These are phyloP conservation scores for Dinocampus coccinellae DNA, from an alignment of 2,888 invertebrate genomes.

Conservation along the genomic window DNA sequence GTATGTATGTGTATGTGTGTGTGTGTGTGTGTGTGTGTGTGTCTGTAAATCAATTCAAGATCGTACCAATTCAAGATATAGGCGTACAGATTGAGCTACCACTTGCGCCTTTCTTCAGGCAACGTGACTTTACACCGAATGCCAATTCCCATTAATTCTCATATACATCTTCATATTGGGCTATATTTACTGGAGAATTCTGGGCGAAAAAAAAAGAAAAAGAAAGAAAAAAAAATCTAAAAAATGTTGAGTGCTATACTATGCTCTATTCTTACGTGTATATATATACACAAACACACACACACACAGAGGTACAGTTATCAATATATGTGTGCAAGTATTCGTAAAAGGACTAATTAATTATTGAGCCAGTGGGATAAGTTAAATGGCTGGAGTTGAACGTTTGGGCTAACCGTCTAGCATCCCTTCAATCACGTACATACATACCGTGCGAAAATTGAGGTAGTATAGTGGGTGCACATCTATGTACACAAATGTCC, in stretches of 20 bases:
- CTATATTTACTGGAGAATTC: not conserved
- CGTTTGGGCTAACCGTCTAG: conserved; percentile 42
- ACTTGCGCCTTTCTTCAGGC: not conserved
- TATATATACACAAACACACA: not conserved
- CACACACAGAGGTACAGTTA: conserved; percentile 46
- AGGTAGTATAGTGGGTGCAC: too few species aligned
- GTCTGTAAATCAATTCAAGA: too few species aligned
- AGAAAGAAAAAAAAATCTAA: too few species aligned
- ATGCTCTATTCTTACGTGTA: not conserved
- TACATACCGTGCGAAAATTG: too few species aligned
- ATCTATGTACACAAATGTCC: too few species aligned
- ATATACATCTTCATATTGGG: not conserved
- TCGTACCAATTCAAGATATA: too few species aligned
- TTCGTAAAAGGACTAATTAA: conserved; percentile 61
- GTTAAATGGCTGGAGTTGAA: conserved; percentile 50
- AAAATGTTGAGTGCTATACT: not conserved
- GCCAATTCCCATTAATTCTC: not conserved
- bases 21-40: too few species aligned
- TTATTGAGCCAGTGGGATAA: conserved; percentile 60
- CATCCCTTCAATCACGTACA: conserved; percentile 3
- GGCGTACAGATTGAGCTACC: not conserved
- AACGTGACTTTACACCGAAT: not conserved
- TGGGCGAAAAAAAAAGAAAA: not conserved
- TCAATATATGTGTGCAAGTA: conserved; percentile 58
- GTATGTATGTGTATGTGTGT: not conserved